Base-by-base conservation (phyloP, 2,797 vertebrate genomes). In the Cyclopterus lumpus region DNA sequence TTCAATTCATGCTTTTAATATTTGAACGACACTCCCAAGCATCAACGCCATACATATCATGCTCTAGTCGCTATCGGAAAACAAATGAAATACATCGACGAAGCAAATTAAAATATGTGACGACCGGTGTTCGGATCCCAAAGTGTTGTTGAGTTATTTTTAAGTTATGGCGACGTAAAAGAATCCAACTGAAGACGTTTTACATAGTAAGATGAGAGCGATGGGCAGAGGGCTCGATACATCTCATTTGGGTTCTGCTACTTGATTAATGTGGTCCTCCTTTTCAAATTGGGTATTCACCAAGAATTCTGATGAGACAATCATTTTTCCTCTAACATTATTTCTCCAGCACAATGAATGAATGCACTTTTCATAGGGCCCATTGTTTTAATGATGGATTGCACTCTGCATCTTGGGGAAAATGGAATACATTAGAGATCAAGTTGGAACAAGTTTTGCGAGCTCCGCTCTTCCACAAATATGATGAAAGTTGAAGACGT, bases 301-400 rank as follows among this genome's bases (percentile, higher is more conserved):
- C 28, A 34, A 51, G 80, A 87, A 82, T 83, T 80, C 57, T 88
- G 86, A 90, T 85, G 88, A 91, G 86, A 82, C 83, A 81, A 86
- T 90, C 88, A 86, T 67, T 85, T 84, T 80, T 53, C 62, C 58
- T 28, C 9, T 64, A 64, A 73, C 46, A 4, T 81, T 83, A 55
- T 59, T 86, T 67, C 75, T 67, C 6, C 55, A 54, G 76, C 71
- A 70, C 67, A 34, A 67, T 78, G 69, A 88, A 75, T 51, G 69
- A 71, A 72, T 72, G 64, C 58, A 44, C 80, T 80, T 80, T 75
- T 73, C 60, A 67, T 53, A 4, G 69, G 62, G 1, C 57, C 67
- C 68, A 74, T 90, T 88, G 90, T 89, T 90, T 85, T 75, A 84
- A 81, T 88, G 90, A 91, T 91, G 79, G 84, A 91, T 91, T 49